Evolutionary conservation across 2,888 invertebrate genomes (phyloP).

Genomic region (Orchesellides sinensis): DNA sequence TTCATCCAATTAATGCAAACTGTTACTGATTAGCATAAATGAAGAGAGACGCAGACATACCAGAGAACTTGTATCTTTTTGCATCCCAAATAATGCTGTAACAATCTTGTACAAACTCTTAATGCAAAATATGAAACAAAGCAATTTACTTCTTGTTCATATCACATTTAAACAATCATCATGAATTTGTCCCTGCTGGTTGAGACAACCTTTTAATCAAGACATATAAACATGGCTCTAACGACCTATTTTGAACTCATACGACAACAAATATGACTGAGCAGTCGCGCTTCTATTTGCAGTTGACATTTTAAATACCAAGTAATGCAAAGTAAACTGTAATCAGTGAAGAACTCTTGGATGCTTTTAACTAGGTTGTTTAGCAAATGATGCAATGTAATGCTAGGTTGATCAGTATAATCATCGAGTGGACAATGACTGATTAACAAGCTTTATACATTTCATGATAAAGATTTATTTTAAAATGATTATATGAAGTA

Average conservation of each 20-base stretch:
- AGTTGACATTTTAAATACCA: background rate
- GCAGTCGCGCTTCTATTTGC: background rate
- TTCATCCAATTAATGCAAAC: conserved; percentile 41
- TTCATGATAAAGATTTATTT: conserved; percentile 50
- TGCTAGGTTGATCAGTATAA: conserved; percentile 43
- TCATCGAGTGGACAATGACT: conserved; percentile 34
- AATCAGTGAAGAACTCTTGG: background rate
- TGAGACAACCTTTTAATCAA: background rate
- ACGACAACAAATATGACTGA: background rate
- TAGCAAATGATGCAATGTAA: conserved; percentile 52
- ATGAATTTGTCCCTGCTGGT: background rate
- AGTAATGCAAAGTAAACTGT: background rate
- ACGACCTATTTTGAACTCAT: background rate
- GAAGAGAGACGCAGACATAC: background rate
- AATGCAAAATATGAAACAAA: background rate
- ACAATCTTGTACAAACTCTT: background rate
- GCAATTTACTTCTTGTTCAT: conserved; percentile 4
- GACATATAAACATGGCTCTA: background rate
- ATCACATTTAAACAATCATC: conserved; percentile 3
- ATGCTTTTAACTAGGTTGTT: no score
- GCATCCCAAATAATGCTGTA: background rate
- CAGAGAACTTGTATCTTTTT: background rate
- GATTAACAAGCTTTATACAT: conserved; percentile 17
- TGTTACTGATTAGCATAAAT: conserved; percentile 15
- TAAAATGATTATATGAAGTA: conserved; percentile 41